These are phyloP conservation scores for Pseudopipra pipra DNA, from an alignment of 2,113 vertebrate genomes.

Conservation along the genomic window DNA sequence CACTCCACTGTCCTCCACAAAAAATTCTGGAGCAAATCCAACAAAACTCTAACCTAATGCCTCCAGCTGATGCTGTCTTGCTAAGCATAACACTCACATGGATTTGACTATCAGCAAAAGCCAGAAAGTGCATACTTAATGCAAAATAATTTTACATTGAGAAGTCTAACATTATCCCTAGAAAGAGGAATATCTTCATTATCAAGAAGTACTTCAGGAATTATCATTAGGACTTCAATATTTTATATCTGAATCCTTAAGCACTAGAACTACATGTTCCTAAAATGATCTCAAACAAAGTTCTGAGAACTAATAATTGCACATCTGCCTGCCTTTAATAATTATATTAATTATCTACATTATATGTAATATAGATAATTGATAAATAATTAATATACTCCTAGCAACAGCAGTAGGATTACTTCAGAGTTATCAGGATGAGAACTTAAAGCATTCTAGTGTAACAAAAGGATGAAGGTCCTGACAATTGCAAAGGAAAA, in stretches of 20 bases:
- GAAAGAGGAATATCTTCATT: not conserved
- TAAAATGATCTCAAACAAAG: not conserved
- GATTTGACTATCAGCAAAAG: not conserved
- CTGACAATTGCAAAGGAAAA: not conserved
- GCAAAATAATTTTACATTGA: not conserved
- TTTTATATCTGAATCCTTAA: not conserved
- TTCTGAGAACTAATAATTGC: not conserved
- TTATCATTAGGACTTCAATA: not conserved
- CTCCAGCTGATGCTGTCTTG: not conserved
- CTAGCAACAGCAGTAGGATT: not conserved
- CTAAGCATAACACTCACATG: not conserved
- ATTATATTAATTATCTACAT: not conserved
- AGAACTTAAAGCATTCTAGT: not conserved
- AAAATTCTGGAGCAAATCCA: not conserved
- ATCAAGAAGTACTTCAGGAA: not conserved
- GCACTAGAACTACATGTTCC: not conserved
- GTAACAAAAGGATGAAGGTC: not conserved
- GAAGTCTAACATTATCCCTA: not conserved
- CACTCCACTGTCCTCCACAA: not conserved
- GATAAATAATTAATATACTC: not conserved
- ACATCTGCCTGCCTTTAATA: not conserved
- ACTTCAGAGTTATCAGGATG: not conserved
- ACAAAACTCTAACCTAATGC: not conserved
- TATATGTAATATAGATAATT: not conserved
- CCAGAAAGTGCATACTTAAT: not conserved